A percentile compares a stretch with the other conserved stretches of the same genome.
phyloP scores from a whole-genome alignment of 2,113 vertebrate species.

The Triplophysa dalaica region DNA sequence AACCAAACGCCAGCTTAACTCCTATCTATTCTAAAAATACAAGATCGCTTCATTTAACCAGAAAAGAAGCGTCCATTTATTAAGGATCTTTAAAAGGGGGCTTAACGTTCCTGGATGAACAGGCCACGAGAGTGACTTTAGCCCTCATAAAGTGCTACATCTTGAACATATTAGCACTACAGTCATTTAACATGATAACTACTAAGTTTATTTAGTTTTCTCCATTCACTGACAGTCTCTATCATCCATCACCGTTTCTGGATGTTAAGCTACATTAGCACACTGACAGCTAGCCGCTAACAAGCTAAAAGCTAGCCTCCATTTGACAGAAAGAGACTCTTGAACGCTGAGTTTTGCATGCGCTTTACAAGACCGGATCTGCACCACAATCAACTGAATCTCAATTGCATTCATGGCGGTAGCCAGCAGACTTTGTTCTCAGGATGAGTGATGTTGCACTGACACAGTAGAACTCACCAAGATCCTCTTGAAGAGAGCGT shows the following conservation, averaged over 20 bases:
- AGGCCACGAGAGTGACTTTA: conserved; percentile 17
- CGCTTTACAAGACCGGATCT: neutral
- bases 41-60: neutral
- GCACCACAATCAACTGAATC: neutral
- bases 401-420: neutral
- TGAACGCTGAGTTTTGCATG: neutral
- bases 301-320: conserved; percentile 40
- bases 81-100: conserved; percentile 1
- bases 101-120: neutral
- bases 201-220: neutral
- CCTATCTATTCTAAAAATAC: neutral
- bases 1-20: neutral
- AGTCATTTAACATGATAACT: neutral
- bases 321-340: conserved; percentile 38
- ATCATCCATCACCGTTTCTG: neutral
- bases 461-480: conserved; percentile 71
- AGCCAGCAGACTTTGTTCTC: neutral
- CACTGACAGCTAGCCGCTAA: conserved; percentile 41
- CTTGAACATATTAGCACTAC: neutral
- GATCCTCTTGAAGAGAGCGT: conserved; percentile 85
- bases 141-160: neutral
- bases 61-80: neutral
- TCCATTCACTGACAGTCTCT: neutral
- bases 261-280: conserved; percentile 31
- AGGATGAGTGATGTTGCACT: neutral